phyloP scores from a whole-genome alignment of 2,113 vertebrate genomes.

The Centropristis striata region DNA sequence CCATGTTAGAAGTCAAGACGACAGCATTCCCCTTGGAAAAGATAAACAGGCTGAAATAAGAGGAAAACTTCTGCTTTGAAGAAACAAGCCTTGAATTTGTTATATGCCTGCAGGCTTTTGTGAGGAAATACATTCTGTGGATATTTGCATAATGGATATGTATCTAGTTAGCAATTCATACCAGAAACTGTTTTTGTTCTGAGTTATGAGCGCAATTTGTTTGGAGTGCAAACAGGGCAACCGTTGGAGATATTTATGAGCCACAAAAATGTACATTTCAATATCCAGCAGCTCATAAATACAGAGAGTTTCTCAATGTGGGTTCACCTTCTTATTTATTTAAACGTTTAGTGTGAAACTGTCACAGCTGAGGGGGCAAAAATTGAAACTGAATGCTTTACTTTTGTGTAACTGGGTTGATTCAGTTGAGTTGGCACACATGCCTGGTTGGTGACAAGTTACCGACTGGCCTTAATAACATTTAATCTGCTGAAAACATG shows the following conservation, averaged over 20 bases:
- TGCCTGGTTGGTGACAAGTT: neutral
- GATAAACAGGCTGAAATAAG: slow-evolving; percentile 17
- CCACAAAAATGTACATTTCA: neutral
- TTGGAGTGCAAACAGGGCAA: neutral
- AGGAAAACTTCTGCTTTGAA: slow-evolving; percentile 29
- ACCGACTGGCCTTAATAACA: neutral
- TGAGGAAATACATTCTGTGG: slow-evolving; percentile 20
- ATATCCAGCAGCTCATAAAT: slow-evolving; percentile 11
- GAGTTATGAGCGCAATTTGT: neutral
- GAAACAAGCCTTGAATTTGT: slow-evolving; percentile 7
- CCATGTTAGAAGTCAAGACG: slow-evolving; percentile 15
- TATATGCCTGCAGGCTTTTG: slow-evolving; percentile 21
- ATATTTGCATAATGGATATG: slow-evolving; percentile 54
- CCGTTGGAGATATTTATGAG: neutral
- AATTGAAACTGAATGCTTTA: neutral
- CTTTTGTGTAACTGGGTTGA: neutral
- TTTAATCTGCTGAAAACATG: neutral
- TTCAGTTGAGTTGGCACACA: neutral
- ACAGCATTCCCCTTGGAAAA: neutral
- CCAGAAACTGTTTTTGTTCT: slow-evolving; percentile 1
- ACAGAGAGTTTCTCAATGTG: neutral
- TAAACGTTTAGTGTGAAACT: neutral
- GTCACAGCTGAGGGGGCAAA: neutral
- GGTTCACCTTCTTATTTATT: neutral
- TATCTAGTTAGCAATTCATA: slow-evolving; percentile 36